phyloP scores from a whole-genome alignment of 2,888 invertebrate species.

The Xestia sexstrigata region DNA sequence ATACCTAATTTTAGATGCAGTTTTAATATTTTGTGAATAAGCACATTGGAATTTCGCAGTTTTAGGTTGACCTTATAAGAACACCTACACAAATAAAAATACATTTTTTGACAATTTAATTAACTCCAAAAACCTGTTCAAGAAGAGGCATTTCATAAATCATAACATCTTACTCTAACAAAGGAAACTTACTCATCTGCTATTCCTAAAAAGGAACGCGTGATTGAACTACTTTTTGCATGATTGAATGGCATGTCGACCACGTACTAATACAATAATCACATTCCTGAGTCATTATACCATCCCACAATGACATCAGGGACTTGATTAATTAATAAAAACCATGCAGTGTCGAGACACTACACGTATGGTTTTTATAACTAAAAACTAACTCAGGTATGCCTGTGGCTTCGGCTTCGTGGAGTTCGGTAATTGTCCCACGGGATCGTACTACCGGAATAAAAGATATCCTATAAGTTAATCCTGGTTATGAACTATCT shows the following conservation, averaged over 20 bases:
- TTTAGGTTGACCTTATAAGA: neutral
- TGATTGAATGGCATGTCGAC: constrained; percentile 15
- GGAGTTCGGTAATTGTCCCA: neutral
- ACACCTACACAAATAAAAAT: neutral
- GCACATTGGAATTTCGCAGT: neutral
- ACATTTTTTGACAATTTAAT: neutral
- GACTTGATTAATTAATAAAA: constrained; percentile 62
- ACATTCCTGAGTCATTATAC: constrained; percentile 55
- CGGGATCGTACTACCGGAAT: neutral
- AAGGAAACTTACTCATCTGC: constrained; percentile 1
- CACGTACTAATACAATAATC: constrained; percentile 53
- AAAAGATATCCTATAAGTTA: neutral
- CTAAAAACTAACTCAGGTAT: neutral
- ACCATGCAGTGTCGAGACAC: constrained; percentile 46
- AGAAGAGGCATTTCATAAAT: neutral
- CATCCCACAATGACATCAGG: constrained; percentile 62
- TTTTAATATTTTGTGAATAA: neutral
- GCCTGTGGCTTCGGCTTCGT: neutral
- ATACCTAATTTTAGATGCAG: neutral
- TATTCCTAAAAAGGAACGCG: constrained; percentile 1
- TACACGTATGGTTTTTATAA: constrained; percentile 26
- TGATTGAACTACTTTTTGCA: constrained; percentile 37
- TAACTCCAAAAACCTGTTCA: neutral
- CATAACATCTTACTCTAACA: neutral
- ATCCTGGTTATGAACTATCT: neutral